These are phyloP conservation scores for Limanda limanda DNA, from an alignment of 2,113 vertebrate species.

Conservation along the genomic window DNA sequence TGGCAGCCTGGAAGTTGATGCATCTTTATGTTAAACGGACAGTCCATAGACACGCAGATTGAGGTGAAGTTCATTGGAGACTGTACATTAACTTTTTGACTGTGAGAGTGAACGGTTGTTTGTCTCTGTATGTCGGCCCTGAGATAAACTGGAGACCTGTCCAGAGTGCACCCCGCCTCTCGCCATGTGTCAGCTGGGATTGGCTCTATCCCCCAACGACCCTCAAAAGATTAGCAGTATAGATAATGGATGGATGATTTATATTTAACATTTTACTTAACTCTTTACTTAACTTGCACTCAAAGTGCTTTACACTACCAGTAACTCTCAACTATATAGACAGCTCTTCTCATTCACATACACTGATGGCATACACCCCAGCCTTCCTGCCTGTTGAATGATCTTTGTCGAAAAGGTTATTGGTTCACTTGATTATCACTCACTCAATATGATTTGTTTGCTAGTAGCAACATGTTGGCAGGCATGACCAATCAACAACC, in stretches of 20 bases:
- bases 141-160: neutral
- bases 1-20: neutral
- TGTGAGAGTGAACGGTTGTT: neutral
- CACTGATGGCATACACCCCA: neutral
- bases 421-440: neutral
- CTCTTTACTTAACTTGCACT: neutral
- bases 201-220: neutral
- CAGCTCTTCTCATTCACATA: neutral
- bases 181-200: neutral
- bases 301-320: no score
- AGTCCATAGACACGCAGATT: no score
- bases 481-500: no score
- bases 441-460: neutral
- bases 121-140: neutral
- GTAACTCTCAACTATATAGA: neutral
- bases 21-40: neutral
- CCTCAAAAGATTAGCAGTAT: neutral
- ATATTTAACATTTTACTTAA: no score
- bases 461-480: neutral
- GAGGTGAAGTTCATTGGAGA: no score
- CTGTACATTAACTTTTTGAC: neutral
- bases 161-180: no score
- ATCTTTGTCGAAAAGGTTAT: slow-evolving; percentile 1
- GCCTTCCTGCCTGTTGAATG: neutral
- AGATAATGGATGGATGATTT: neutral